phyloP scores from a whole-genome alignment of 2,113 vertebrate genomes.

The Euleptes europaea region DNA sequence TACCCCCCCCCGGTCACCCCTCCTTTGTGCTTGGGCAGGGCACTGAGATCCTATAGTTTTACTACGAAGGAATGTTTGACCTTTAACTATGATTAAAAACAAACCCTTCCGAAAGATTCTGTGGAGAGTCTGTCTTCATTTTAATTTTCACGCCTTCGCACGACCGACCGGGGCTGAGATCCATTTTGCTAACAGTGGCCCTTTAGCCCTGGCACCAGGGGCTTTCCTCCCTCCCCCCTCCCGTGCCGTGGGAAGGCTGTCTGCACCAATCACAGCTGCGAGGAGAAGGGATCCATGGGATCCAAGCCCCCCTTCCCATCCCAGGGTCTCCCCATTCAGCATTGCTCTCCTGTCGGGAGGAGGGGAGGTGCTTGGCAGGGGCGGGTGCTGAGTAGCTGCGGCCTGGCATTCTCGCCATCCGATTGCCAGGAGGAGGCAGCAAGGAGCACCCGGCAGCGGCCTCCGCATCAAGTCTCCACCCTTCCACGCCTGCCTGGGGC shows the following conservation, averaged over 20 bases:
- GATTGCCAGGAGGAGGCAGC: not conserved
- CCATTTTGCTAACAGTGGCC: too few species aligned
- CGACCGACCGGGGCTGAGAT: not conserved
- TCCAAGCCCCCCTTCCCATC: too few species aligned
- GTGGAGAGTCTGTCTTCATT: slow-evolving; percentile 48
- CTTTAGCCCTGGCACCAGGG: too few species aligned
- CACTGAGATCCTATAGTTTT: slow-evolving; percentile 39
- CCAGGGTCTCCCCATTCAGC: not conserved
- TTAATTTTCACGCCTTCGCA: not conserved
- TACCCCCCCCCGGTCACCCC: slow-evolving; percentile 12
- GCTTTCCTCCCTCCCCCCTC: too few species aligned
- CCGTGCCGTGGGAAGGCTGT: too few species aligned
- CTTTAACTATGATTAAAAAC: slow-evolving; percentile 62
- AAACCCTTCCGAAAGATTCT: slow-evolving; percentile 53
- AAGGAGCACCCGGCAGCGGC: rapidly evolving
- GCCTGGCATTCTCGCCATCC: not conserved
- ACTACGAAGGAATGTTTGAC: slow-evolving; percentile 49
- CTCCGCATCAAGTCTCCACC: not conserved
- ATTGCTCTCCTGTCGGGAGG: not conserved
- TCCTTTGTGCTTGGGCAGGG: slow-evolving; percentile 40
- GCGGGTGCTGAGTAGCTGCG: not conserved
- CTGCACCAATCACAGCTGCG: too few species aligned
- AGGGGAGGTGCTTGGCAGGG: not conserved
- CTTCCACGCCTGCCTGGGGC: too few species aligned
- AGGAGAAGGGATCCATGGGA: too few species aligned